Evolutionary conservation across 2,113 vertebrate species (phyloP).

Genomic region (Cebidichthys violaceus): DNA sequence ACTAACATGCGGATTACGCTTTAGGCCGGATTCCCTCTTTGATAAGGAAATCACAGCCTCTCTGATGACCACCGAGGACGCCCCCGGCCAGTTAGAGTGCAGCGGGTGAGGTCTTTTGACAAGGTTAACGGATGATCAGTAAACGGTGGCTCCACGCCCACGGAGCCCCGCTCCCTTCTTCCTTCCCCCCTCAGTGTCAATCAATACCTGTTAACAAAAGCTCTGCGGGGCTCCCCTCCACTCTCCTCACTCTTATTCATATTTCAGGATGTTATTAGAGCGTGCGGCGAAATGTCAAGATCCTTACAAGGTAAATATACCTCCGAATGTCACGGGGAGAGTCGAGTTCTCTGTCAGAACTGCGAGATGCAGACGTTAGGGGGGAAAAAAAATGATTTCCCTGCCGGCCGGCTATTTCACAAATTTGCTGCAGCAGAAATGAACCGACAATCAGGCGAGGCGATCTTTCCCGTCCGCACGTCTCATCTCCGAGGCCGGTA

Average conservation of each 20-base stretch:
- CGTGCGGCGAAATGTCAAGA: conserved; percentile 81
- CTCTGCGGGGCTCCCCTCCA: conserved; percentile 61
- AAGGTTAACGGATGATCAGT: conserved; percentile 74
- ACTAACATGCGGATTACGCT: conserved; percentile 33
- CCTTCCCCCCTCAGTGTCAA: conserved; percentile 52
- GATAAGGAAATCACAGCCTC: conserved; percentile 50
- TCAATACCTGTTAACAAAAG: conserved; percentile 80
- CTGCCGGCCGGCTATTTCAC: conserved; percentile 60
- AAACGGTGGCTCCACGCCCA: conserved; percentile 57
- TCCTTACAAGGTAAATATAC: conserved; percentile 83
- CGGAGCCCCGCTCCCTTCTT: background rate
- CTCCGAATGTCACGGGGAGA: conserved; percentile 74
- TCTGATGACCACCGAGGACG: conserved; percentile 39
- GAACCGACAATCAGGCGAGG: background rate
- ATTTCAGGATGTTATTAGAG: conserved; percentile 80
- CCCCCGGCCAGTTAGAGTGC: conserved; percentile 20
- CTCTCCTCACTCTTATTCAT: conserved; percentile 74
- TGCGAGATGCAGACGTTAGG: conserved; percentile 58
- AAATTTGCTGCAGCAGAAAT: conserved; percentile 42
- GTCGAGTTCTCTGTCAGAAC: conserved; percentile 52
- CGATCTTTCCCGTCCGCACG: background rate
- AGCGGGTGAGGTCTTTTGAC: conserved; percentile 51
- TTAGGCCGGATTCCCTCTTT: conserved; percentile 32
- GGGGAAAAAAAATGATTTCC: conserved; percentile 55
- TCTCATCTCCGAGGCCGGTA: conserved; percentile 18